Percentiles rank a stretch among this genome's conserved stretches.
These are phyloP conservation scores for Phrynocephalus versicolor DNA, from an alignment of 2,113 vertebrate species.

Conservation along the genomic window DNA sequence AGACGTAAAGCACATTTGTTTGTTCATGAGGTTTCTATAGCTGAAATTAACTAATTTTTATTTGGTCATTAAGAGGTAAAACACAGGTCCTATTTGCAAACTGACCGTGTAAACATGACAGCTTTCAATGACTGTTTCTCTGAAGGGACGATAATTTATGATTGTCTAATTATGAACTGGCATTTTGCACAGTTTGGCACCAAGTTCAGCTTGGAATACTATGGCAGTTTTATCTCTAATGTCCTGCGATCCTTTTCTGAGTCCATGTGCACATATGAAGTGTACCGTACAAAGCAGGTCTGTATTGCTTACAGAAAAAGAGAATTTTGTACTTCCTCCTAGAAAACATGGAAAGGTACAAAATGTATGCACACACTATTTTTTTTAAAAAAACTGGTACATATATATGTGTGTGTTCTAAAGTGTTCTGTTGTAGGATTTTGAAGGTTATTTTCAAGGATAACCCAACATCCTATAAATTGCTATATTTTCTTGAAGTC, in stretches of 20 bases:
- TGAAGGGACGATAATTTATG: too few relatives aligned
- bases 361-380: constrained; percentile 1
- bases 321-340: too few relatives aligned
- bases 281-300: not conserved
- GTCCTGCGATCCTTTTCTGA: not conserved
- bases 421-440: constrained; percentile 4
- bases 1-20: too few relatives aligned
- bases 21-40: too few relatives aligned
- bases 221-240: not conserved
- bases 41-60: too few relatives aligned
- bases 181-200: too few relatives aligned
- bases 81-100: not conserved
- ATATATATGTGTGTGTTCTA: constrained; percentile 9
- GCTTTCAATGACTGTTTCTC: too few relatives aligned
- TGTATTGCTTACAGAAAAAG: not conserved
- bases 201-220: not conserved
- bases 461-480: not conserved
- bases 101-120: too few relatives aligned
- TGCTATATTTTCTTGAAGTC: too few relatives aligned
- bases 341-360: not conserved
- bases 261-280: not conserved
- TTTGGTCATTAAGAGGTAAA: not conserved
- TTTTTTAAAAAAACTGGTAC: too few relatives aligned
- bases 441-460: constrained; percentile 9
- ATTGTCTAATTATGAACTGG: too few relatives aligned